Conservation (phyloP, 2,888 invertebrate species). For the Trachelus stipa region DNA sequence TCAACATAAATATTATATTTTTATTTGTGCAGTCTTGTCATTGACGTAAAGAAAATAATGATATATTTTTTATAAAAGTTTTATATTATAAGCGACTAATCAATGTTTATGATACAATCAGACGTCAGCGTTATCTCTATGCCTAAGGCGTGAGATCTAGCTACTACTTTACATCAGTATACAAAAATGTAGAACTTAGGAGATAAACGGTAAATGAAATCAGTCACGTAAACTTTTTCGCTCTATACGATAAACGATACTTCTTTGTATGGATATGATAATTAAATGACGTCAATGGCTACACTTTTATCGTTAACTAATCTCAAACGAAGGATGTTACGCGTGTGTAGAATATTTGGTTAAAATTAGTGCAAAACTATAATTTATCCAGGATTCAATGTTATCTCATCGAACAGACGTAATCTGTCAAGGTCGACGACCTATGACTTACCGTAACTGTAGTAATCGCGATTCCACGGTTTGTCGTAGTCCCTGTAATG, state of each 20-base stretch:
- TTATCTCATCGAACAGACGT: neutral
- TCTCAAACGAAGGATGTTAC: neutral
- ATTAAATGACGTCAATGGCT: neutral
- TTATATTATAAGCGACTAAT: neutral
- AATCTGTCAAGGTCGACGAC: neutral
- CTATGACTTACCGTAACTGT: conserved; percentile 50
- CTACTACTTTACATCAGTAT: neutral
- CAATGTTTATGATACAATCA: neutral
- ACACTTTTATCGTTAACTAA: neutral
- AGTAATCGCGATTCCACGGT: conserved; percentile 63
- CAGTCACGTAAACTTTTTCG: neutral
- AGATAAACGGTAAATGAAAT: neutral
- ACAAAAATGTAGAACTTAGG: neutral
- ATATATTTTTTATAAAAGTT: neutral
- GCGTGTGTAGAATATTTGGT: neutral
- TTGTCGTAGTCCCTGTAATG: conserved; percentile 70
- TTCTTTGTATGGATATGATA: neutral
- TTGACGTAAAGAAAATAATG: neutral
- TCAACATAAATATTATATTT: neutral
- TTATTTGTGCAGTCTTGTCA: neutral
- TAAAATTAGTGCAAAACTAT: too few species aligned
- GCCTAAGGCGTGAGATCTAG: neutral
- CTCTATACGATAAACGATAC: neutral
- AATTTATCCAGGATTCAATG: neutral
- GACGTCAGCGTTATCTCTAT: neutral